Evolutionary conservation across 2,113 vertebrate species (phyloP), one percentile per base, ranked within the genome.

Genomic region (Sylvietta virens): DNA sequence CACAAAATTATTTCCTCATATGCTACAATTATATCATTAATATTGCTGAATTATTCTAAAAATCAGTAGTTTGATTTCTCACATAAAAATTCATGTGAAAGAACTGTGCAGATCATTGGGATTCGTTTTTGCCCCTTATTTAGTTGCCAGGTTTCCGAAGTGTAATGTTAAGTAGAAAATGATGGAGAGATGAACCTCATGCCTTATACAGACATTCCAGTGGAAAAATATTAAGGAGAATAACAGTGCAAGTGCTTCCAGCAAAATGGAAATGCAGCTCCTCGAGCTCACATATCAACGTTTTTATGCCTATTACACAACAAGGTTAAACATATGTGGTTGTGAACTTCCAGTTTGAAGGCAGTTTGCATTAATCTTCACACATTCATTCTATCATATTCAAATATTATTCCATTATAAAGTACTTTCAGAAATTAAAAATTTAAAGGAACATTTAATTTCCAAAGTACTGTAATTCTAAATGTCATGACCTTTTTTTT

Each of bases 391-490:
- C 61, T 82, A 51, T 87, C 94, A 77, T 54, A 54, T 92, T 90
- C 62, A 85, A 94, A 95, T 96, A 88, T 88, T 96, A 90, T 95
- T 96, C 92, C 50, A 42, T 61, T 67, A 92, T 90, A 62, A 89
- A 91, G 88, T 81, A 70, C 51, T 72, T 84, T 64, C 84, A 94
- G 82, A 92, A 97, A 97, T 97, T 97, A 98, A 96, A 97, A 89
- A 94, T 94, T 80, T 76, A 92, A 95, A 96, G 93, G 92, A 95
- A 76, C 88, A 80, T 95, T 96, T 97, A 94, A 96, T 92, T 97
- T 95, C 83, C 80, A 91, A 81, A 83, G 51, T 64, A 47, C 91
- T 92, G 61, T 88, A 94, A 94, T 91, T 97, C 74, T 95, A 95
- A 97, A 96, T 97, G 96, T 88, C 94, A 5, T 87, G 88, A 94